Evolutionary conservation across 35 echinoderm and acorn worm species (phyloP).

Genomic region (Heliocidaris erythrogramma): DNA sequence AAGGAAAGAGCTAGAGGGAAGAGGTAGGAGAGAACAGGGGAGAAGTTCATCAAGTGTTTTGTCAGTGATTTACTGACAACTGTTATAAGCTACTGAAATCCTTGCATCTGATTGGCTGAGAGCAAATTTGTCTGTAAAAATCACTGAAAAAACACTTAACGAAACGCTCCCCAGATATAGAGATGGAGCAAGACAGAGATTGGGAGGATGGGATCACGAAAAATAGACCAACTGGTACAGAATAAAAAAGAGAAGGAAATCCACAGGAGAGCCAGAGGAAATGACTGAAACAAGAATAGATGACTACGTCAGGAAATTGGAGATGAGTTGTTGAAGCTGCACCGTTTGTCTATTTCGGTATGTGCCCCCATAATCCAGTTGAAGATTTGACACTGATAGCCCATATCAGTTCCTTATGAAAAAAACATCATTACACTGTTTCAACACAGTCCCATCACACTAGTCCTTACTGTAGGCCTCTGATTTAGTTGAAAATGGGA

Average conservation of each 20-base stretch:
- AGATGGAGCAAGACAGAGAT: not conserved
- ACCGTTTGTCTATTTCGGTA: not conserved
- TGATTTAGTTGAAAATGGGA: too few relatives aligned
- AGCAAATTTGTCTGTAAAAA: too few relatives aligned
- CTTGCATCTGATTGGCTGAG: too few relatives aligned
- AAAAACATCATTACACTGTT: not conserved
- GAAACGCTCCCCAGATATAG: too few relatives aligned
- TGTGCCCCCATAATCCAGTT: not conserved
- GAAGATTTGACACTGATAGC: slow-evolving; percentile 4
- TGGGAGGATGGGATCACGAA: not conserved
- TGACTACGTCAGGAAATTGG: not conserved
- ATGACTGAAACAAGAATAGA: not conserved
- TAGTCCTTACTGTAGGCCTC: too few relatives aligned
- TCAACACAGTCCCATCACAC: not conserved
- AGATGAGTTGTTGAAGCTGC: not conserved
- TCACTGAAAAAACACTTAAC: too few relatives aligned
- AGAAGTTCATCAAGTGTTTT: too few relatives aligned
- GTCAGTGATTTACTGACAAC: too few relatives aligned
- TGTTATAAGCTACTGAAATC: too few relatives aligned
- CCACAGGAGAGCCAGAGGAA: not conserved
- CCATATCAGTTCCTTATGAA: not conserved
- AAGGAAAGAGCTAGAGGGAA: not conserved
- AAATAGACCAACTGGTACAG: not conserved
- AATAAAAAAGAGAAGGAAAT: not conserved
- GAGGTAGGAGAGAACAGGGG: not conserved